These are phyloP conservation scores for Chloroceryle aenea DNA, from an alignment of 2,113 vertebrate species.

Conservation along the genomic window DNA sequence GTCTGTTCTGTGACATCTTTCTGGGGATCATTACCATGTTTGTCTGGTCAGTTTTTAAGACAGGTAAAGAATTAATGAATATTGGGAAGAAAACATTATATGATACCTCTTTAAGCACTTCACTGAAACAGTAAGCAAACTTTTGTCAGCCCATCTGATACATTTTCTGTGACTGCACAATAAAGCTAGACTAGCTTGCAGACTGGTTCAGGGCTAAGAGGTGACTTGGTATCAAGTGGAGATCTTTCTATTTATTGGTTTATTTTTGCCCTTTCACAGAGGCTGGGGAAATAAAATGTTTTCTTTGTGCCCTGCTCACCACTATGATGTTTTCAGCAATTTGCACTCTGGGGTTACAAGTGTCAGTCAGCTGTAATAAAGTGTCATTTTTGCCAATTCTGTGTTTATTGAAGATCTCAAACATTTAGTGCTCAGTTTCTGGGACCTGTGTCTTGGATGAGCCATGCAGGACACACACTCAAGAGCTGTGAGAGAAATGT, in stretches of 20 bases:
- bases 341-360: background rate
- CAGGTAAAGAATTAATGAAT: background rate
- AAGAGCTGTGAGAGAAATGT: background rate
- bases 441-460: background rate
- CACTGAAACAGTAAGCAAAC: constrained; percentile 6
- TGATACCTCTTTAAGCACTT: background rate
- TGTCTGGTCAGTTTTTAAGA: background rate
- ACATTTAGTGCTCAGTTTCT: background rate
- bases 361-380: background rate
- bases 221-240: background rate
- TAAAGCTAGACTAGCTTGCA: background rate
- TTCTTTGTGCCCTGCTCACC: background rate
- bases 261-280: background rate
- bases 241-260: background rate
- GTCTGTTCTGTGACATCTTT: background rate
- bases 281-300: background rate
- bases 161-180: background rate
- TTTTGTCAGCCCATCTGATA: background rate
- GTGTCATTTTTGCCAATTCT: background rate
- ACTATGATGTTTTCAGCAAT: background rate
- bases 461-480: accelerated
- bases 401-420: background rate
- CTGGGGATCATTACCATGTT: background rate
- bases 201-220: background rate
- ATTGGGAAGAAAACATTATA: background rate